These are phyloP conservation scores for Cheilosia urbana DNA, from an alignment of 2,888 invertebrate genomes.

Conservation along the genomic window DNA sequence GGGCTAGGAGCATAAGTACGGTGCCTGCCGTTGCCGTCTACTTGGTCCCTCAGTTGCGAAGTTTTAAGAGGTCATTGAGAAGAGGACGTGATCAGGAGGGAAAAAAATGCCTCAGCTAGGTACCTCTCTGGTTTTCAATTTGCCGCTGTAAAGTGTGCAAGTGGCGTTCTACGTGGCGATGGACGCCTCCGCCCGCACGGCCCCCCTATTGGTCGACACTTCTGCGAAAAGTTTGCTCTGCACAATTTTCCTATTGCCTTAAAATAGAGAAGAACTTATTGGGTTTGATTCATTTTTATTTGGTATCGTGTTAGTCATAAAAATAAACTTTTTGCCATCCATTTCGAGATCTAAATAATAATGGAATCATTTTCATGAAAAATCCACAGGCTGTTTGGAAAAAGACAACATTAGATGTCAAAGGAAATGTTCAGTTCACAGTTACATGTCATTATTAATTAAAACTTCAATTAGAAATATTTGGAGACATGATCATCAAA, in stretches of 20 bases:
- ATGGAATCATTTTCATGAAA: too few relatives aligned
- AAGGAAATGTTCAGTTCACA: neutral
- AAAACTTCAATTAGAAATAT: neutral
- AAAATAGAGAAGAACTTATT: slow-evolving; percentile 34
- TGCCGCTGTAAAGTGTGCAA: slow-evolving; percentile 45
- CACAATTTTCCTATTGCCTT: neutral
- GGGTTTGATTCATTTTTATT: slow-evolving; percentile 59
- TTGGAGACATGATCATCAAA: slow-evolving; percentile 4
- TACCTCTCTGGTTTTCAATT: slow-evolving; percentile 61
- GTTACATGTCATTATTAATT: neutral
- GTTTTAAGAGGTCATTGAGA: slow-evolving; percentile 72
- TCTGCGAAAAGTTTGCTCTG: slow-evolving; percentile 41
- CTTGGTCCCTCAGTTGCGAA: slow-evolving; percentile 54
- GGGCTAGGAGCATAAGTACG: slow-evolving; percentile 21
- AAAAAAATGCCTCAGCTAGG: slow-evolving; percentile 41
- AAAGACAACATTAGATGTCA: too few relatives aligned
- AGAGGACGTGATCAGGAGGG: slow-evolving; percentile 62
- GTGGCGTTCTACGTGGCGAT: slow-evolving; percentile 35
- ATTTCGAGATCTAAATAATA: too few relatives aligned
- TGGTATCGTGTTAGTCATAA: neutral
- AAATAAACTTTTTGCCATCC: too few relatives aligned
- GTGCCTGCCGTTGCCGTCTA: slow-evolving; percentile 40
- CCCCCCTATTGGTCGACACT: slow-evolving; percentile 12
- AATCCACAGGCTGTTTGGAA: too few relatives aligned
- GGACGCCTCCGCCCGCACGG: slow-evolving; percentile 12